These are phyloP conservation scores for Harpagifer antarcticus DNA, from an alignment of 2,797 vertebrate genomes.

Conservation along the genomic window DNA sequence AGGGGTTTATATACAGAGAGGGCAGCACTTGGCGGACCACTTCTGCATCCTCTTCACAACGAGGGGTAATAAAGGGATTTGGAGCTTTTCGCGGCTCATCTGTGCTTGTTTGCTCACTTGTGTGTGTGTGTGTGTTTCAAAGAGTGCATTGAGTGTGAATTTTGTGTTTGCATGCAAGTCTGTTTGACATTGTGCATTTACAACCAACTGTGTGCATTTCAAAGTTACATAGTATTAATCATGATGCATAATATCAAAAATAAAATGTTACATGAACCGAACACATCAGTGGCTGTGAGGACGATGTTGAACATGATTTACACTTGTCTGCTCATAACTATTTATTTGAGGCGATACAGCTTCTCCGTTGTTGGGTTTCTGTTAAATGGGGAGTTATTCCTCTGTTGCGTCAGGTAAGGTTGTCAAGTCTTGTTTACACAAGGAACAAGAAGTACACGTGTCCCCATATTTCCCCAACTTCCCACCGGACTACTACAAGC, in stretches of 20 bases:
- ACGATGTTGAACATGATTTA: slow-evolving; percentile 32
- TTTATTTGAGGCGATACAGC: slow-evolving; percentile 42
- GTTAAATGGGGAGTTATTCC: slow-evolving; percentile 24
- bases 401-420: slow-evolving; percentile 58
- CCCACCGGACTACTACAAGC: slow-evolving; percentile 55
- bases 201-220: slow-evolving; percentile 6
- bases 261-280: neutral
- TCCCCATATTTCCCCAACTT: slow-evolving; percentile 63
- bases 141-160: slow-evolving; percentile 30
- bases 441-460: slow-evolving; percentile 65
- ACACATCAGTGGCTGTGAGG: neutral
- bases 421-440: slow-evolving; percentile 69
- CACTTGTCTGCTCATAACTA: slow-evolving; percentile 28
- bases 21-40: slow-evolving; percentile 77
- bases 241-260: neutral
- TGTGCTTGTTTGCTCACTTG: slow-evolving; percentile 80
- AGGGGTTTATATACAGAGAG: slow-evolving; percentile 82
- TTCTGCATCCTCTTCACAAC: slow-evolving; percentile 74
- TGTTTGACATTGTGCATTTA: slow-evolving; percentile 12
- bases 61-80: slow-evolving; percentile 87
- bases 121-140: slow-evolving; percentile 28
- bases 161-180: slow-evolving; percentile 16
- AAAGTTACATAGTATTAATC: neutral
- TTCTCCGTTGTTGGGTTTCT: slow-evolving; percentile 32
- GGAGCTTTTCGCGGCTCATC: slow-evolving; percentile 82